Evolutionary conservation across 2,888 invertebrate species (phyloP).

Genomic region (Drosophila cognata): DNA sequence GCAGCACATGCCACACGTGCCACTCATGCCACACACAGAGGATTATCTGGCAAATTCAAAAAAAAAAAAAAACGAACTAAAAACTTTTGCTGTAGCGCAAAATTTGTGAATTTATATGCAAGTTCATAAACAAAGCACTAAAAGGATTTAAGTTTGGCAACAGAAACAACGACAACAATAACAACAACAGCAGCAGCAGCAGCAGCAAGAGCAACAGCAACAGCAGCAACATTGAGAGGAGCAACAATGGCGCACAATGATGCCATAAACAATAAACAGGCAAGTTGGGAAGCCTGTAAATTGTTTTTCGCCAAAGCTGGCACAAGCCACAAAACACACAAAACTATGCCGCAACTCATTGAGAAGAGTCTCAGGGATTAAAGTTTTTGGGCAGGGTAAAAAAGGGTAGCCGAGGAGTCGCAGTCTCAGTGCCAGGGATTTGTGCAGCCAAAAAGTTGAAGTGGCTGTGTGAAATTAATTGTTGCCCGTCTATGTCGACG

Average conservation of each 20-base stretch:
- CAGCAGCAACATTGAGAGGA: slow-evolving; percentile 17
- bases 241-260: slow-evolving; percentile 77
- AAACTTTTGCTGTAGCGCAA: slow-evolving; percentile 60
- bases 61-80: slow-evolving; percentile 5
- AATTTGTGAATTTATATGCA: slow-evolving; percentile 75
- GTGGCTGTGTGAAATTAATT: slow-evolving; percentile 82
- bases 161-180: slow-evolving; percentile 9
- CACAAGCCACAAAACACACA: slow-evolving; percentile 76
- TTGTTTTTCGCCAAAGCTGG: slow-evolving; percentile 65
- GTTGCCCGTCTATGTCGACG: slow-evolving; percentile 58
- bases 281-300: slow-evolving; percentile 80
- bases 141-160: slow-evolving; percentile 76
- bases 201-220: slow-evolving; percentile 21
- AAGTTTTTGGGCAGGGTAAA: slow-evolving; percentile 29
- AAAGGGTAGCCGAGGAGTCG: not conserved
- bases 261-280: slow-evolving; percentile 83
- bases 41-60: slow-evolving; percentile 59
- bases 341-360: slow-evolving; percentile 80
- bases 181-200: slow-evolving; percentile 3
- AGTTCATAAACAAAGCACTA: slow-evolving; percentile 80
- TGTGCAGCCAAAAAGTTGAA: slow-evolving; percentile 77
- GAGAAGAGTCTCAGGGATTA: slow-evolving; percentile 25
- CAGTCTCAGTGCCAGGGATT: slow-evolving; percentile 63
- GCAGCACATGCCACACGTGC: slow-evolving; percentile 56
- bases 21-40: slow-evolving; percentile 40